Base-by-base conservation (phyloP, 2,797 vertebrate species). In the Enteromius mattozi region DNA sequence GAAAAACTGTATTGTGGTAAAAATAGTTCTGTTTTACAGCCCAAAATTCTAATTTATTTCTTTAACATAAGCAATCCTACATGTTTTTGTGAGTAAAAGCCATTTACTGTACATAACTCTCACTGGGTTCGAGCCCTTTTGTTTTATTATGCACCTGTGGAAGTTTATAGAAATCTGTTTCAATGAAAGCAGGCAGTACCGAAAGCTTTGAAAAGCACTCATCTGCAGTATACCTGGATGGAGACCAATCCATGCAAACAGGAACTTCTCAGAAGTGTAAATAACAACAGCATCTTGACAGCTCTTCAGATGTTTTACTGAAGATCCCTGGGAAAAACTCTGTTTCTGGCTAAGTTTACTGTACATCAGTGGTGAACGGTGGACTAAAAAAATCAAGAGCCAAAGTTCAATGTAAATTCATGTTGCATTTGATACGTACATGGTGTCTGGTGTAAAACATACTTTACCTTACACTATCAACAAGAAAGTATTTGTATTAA, bases 71-170 rank as follows among this genome's bases (percentile, higher is more conserved):
- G 80, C 49, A 72, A 42, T 9, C 37, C 37, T 61, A 56, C 65
- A 51, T 42, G 47, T 81, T 47, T 71, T 70, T 59, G 51, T 47
- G 19, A 54, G 82, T 77, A 69, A 69, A 59, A 33, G 63, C 21
- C 75, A 37, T 27, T 78, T 84, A 84, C 75, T 84, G 76, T 84
- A 79, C 16, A 61, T 84, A 79, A 84, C 61, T 54, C 40, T 70
- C 75, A 21, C 37, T 61, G 21, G 54, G 82, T 84, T 84, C 76
- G 54, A 84, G 82, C 75, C 76, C 82, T 84, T 84, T 35, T 63
- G 21, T 61, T 79, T 84, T 84, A 84, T 72, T 71, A 79, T 71
- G 82, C 82, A 84, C 82, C 82, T 84, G 76, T 84, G 66, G 9
- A 79, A 63, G 82, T 84, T 84, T 84, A 79, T 78, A 78, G 75